These are phyloP conservation scores for Mastigias papua DNA, from an alignment of 30 jellyfish, hydroid and myxozoan genomes.

Conservation along the genomic window DNA sequence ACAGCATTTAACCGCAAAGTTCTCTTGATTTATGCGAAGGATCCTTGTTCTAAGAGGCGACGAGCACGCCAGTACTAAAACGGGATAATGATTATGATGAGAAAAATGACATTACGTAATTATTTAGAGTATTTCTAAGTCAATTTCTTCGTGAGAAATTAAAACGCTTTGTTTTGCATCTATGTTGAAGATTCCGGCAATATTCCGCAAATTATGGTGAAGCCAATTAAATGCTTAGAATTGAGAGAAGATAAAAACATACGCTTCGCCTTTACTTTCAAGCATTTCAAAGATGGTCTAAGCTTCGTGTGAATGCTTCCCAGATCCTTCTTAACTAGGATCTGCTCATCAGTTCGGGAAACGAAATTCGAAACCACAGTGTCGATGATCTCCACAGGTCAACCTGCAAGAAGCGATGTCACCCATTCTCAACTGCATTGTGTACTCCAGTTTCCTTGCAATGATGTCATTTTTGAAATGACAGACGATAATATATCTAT, in stretches of 20 bases:
- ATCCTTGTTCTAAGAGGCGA: not conserved
- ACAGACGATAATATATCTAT: not conserved
- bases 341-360: conserved; percentile 30
- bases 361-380: conserved; percentile 14
- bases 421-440: not conserved
- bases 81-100: conserved; percentile 47
- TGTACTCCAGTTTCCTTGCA: not conserved
- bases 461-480: not conserved
- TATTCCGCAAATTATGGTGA: conserved; percentile 47
- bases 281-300: conserved; percentile 12
- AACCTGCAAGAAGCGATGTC: not conserved
- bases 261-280: conserved; percentile 26
- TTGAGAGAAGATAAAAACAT: conserved; percentile 39
- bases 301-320: conserved; percentile 63
- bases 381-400: not conserved
- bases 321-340: conserved; percentile 48
- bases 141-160: conserved; percentile 59
- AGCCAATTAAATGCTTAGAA: conserved; percentile 53
- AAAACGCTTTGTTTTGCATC: conserved; percentile 30
- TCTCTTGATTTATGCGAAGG: not conserved
- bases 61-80: not conserved
- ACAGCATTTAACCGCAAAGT: conserved; percentile 13
- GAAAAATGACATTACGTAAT: conserved; percentile 33
- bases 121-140: conserved; percentile 22
- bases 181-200: conserved; percentile 49